phyloP scores from a whole-genome alignment of 2,797 vertebrate species.

The Eulemur mongoz region DNA sequence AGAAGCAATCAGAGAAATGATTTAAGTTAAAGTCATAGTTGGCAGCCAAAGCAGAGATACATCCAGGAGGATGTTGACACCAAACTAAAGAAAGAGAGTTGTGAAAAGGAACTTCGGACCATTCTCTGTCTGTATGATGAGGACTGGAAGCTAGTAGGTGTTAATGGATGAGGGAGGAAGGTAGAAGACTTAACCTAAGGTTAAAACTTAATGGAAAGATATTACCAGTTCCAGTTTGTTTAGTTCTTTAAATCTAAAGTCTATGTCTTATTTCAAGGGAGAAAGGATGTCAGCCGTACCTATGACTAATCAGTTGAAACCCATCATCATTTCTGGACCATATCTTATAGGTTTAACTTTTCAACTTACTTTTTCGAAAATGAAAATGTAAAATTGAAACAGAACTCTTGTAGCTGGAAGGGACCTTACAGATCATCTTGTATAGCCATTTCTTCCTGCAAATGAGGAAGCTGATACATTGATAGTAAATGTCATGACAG shows the following conservation, averaged over 20 bases:
- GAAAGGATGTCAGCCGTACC: background rate
- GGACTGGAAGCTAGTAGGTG: background rate
- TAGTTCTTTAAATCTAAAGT: background rate
- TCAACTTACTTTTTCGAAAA: background rate
- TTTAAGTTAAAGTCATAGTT: background rate
- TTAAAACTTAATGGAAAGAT: slow-evolving; percentile 7
- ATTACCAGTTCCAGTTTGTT: background rate
- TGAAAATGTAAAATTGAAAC: background rate
- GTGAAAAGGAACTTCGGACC: background rate
- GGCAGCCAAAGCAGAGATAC: background rate
- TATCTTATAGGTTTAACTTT: background rate
- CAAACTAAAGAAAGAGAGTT: background rate
- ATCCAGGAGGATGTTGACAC: background rate
- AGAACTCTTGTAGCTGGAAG: background rate
- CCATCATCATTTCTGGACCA: background rate
- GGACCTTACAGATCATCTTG: background rate
- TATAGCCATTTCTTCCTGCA: background rate
- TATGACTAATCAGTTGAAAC: background rate
- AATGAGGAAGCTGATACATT: background rate
- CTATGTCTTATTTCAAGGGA: background rate
- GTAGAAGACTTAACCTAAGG: background rate
- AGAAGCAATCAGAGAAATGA: background rate
- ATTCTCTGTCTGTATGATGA: background rate
- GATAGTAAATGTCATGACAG: background rate
- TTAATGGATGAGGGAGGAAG: background rate